These are phyloP conservation scores for Oryctes rhinoceros DNA, from an alignment of 1,140 invertebrate species.

Conservation along the genomic window DNA sequence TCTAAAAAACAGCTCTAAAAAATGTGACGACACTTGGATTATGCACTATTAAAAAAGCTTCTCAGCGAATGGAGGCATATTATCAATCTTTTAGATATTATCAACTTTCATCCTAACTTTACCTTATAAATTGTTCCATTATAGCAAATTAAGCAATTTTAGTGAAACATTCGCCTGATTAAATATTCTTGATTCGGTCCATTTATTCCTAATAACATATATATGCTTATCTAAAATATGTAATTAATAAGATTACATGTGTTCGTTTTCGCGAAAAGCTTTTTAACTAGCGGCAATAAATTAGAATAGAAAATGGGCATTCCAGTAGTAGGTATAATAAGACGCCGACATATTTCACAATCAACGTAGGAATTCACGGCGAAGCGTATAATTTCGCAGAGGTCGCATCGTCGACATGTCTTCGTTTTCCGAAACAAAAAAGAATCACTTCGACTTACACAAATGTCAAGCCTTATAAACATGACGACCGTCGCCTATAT, in stretches of 20 bases:
- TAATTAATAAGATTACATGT: neutral
- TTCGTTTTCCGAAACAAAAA: conserved; percentile 9
- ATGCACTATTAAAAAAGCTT: no score
- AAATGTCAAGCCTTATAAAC: neutral
- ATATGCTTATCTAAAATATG: neutral
- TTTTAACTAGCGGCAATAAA: neutral
- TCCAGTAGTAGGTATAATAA: neutral
- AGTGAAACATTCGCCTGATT: no score
- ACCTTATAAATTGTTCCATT: no score
- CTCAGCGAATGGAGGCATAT: no score
- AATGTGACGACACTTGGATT: no score
- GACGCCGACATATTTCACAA: neutral
- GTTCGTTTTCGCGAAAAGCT: neutral
- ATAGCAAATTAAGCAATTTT: no score
- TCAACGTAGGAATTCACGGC: conserved; percentile 7
- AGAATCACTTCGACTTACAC: neutral
- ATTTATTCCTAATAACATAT: no score
- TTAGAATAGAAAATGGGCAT: conserved; percentile 1
- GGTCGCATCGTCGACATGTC: conserved; percentile 6
- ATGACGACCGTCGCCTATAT: neutral
- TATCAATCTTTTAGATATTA: no score
- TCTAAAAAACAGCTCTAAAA: no score
- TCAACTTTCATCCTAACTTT: no score
- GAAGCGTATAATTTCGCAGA: conserved; percentile 3
- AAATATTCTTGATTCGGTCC: no score